A percentile compares a stretch with the other conserved stretches of the same genome.
Conservation (phyloP, 2,797 vertebrate species). For the Zonotrichia albicollis region DNA sequence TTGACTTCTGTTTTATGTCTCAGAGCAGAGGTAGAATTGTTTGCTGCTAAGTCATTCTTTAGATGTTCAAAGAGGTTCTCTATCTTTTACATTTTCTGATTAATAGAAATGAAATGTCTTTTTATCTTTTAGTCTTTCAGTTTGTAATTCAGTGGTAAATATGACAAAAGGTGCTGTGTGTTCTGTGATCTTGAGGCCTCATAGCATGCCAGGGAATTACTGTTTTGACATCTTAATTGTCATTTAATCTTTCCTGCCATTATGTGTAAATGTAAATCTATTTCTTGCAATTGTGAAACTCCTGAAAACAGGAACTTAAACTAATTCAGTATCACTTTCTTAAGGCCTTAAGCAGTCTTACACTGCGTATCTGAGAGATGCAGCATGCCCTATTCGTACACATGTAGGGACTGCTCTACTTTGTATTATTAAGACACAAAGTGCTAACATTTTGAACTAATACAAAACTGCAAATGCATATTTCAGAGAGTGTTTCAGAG, state of each 20-base stretch:
- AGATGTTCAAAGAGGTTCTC: neutral
- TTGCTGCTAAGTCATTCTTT: neutral
- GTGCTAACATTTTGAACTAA: neutral
- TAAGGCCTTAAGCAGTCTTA: neutral
- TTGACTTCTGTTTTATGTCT: slow-evolving; percentile 9
- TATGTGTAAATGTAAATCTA: neutral
- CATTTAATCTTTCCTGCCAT: neutral
- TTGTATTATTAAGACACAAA: neutral
- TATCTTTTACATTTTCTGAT: neutral
- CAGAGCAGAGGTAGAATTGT: neutral
- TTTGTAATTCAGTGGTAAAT: neutral
- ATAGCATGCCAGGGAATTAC: neutral
- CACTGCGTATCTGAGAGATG: neutral
- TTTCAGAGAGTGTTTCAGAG: neutral
- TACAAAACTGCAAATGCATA: neutral
- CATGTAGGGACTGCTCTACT: neutral
- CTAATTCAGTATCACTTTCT: neutral
- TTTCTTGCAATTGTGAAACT: neutral
- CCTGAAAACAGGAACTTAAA: neutral
- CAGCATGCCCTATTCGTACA: neutral
- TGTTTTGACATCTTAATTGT: slow-evolving; percentile 37
- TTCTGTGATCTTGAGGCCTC: slow-evolving; percentile 13
- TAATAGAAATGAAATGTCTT: neutral
- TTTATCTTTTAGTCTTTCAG: neutral
- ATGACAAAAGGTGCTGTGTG: neutral